Percentiles rank a stretch among this genome's conserved stretches.
Evolutionary conservation across 2,888 invertebrate genomes (phyloP).

Genomic region (Epiblema foenella): DNA sequence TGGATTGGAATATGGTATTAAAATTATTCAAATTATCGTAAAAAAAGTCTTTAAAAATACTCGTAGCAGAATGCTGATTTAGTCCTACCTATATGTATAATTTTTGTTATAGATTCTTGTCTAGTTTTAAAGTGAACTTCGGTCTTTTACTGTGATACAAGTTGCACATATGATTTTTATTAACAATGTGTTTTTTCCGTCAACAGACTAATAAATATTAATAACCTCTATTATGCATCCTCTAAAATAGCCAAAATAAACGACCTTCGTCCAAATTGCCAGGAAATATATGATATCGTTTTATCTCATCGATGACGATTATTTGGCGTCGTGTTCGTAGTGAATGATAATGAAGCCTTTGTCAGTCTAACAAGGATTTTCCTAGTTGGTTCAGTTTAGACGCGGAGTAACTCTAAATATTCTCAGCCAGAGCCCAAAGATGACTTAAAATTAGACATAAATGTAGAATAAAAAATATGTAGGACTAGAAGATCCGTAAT

Average conservation of each 20-base stretch:
- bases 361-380: slow-evolving; percentile 18
- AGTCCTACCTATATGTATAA: neutral
- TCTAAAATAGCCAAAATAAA: neutral
- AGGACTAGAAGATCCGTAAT: too few species aligned
- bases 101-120: neutral
- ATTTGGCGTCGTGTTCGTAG: neutral
- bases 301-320: neutral
- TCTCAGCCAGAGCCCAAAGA: too few species aligned
- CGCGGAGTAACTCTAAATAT: neutral
- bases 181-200: neutral
- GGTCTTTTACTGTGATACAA: neutral
- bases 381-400: slow-evolving; percentile 1
- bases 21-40: too few species aligned
- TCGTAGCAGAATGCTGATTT: neutral
- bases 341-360: slow-evolving; percentile 2
- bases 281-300: neutral
- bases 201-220: neutral
- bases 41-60: too few species aligned
- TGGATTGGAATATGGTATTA: too few species aligned
- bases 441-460: too few species aligned
- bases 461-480: too few species aligned
- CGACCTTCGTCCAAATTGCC: neutral
- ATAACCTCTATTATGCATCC: neutral
- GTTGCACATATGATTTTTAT: neutral
- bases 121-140: neutral